phyloP scores from a whole-genome alignment of 2,113 vertebrate genomes.

The Nanger granti region DNA sequence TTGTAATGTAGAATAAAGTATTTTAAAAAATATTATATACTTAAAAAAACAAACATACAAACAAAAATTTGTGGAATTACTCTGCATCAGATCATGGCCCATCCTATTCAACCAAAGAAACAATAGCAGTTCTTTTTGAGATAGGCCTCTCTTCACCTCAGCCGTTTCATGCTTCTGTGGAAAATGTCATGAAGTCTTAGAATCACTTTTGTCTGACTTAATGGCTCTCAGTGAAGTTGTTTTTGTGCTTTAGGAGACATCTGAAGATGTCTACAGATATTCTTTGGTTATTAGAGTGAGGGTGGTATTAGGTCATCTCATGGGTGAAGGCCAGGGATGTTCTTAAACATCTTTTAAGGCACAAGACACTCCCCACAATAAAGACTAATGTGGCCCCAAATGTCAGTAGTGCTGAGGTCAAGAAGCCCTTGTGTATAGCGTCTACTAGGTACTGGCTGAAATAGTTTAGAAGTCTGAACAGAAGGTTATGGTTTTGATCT shows the following conservation, averaged over 20 bases:
- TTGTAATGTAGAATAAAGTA: too few species aligned
- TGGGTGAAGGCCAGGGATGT: neutral
- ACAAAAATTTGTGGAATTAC: neutral
- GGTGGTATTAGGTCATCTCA: neutral
- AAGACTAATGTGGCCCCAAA: neutral
- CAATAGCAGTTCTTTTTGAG: neutral
- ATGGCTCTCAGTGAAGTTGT: neutral
- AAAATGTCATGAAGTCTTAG: neutral
- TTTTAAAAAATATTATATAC: too few species aligned
- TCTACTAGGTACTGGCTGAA: neutral
- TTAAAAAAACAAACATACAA: too few species aligned
- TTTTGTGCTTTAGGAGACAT: neutral
- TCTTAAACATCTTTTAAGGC: neutral
- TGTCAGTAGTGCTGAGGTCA: neutral
- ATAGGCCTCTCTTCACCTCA: neutral
- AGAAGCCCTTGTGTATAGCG: neutral
- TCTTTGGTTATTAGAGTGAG: neutral
- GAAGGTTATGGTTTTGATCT: neutral
- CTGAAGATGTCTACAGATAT: neutral
- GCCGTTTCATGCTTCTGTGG: neutral
- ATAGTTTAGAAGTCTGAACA: neutral
- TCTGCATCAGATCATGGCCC: neutral
- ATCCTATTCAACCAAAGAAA: neutral
- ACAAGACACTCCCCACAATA: neutral
- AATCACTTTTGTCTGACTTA: neutral